phyloP scores from a whole-genome alignment of 2,888 invertebrate genomes.

The Diploptera punctata region DNA sequence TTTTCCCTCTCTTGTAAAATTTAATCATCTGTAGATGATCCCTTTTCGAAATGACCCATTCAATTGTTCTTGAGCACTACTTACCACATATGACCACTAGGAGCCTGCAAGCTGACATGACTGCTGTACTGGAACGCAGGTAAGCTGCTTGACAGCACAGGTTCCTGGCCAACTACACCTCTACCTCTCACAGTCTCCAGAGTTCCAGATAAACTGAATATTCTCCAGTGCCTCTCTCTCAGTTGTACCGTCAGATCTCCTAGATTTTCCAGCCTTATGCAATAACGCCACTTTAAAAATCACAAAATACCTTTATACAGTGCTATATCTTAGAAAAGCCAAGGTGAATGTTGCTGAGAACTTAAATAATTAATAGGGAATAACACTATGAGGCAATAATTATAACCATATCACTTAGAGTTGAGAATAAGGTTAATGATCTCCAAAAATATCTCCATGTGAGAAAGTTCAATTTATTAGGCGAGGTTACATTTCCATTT shows the following conservation, averaged over 20 bases:
- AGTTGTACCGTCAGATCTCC: slow-evolving; percentile 89
- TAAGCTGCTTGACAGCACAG: slow-evolving; percentile 81
- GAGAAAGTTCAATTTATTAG: too few relatives aligned
- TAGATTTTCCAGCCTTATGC: slow-evolving; percentile 94
- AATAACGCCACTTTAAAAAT: slow-evolving; percentile 99
- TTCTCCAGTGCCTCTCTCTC: slow-evolving; percentile 97
- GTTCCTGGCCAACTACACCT: slow-evolving; percentile 98
- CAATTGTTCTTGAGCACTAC: too few relatives aligned
- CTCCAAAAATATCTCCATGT: too few relatives aligned
- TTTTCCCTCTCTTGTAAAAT: too few relatives aligned
- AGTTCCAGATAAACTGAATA: slow-evolving; percentile 93
- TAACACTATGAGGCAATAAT: neutral
- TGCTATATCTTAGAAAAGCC: neutral
- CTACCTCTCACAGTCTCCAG: slow-evolving; percentile 93
- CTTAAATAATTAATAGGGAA: too few relatives aligned
- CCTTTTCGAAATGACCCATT: too few relatives aligned
- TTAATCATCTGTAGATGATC: too few relatives aligned
- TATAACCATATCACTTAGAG: too few relatives aligned
- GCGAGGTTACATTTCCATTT: too few relatives aligned
- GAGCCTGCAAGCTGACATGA: slow-evolving; percentile 95
- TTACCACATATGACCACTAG: slow-evolving; percentile 98
- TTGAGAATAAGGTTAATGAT: too few relatives aligned
- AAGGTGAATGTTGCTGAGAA: neutral
- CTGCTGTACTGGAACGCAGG: slow-evolving; percentile 99
- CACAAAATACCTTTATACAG: slow-evolving; percentile 42